These are phyloP conservation scores for Glossosoma conforme DNA, from an alignment of 1,140 invertebrate species.

Conservation along the genomic window DNA sequence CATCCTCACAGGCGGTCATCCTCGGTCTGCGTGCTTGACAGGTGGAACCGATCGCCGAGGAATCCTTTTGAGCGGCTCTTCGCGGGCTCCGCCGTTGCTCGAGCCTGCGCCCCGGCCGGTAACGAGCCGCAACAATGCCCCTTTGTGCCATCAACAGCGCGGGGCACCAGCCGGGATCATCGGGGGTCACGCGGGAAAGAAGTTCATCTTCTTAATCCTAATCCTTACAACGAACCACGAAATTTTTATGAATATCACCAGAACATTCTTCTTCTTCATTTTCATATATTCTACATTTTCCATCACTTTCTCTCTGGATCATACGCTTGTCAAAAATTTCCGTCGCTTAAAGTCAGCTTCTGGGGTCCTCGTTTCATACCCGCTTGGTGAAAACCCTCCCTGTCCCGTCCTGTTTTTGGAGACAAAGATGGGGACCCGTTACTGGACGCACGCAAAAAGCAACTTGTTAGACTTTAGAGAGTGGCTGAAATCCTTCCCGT, in stretches of 20 bases:
- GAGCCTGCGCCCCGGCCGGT: conserved; percentile 19
- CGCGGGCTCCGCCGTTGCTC: too few species aligned
- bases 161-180: conserved; percentile 9
- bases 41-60: conserved; percentile 30
- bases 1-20: conserved; percentile 12
- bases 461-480: too few species aligned
- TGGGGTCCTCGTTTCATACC: too few species aligned
- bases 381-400: too few species aligned
- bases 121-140: conserved; percentile 28
- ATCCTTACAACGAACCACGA: too few species aligned
- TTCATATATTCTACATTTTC: not conserved
- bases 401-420: too few species aligned
- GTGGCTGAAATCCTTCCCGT: too few species aligned
- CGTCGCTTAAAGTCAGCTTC: too few species aligned
- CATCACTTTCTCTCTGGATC: not conserved
- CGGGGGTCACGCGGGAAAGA: not conserved
- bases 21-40: conserved; percentile 26
- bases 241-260: not conserved
- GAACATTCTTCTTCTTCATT: not conserved
- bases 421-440: too few species aligned
- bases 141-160: conserved; percentile 27
- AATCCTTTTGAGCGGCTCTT: conserved; percentile 25
- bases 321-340: too few species aligned
- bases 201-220: not conserved
- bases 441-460: too few species aligned